phyloP scores from a whole-genome alignment of 2,113 vertebrate genomes.

The Myotis lucifugus region DNA sequence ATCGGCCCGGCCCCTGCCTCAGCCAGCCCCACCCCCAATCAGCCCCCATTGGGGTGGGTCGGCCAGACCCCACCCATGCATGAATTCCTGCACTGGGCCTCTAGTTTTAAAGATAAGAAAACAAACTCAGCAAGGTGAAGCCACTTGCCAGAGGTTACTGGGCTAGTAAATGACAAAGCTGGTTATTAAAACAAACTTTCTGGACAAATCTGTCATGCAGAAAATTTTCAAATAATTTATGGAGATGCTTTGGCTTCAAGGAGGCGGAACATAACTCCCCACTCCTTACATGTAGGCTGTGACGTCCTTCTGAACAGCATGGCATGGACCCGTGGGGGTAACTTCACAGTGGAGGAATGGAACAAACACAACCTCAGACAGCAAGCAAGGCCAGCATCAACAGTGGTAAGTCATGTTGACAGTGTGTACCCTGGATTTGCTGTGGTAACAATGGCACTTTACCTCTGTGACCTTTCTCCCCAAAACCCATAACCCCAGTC shows the following conservation, averaged over 20 bases:
- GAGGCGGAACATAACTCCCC: not conserved
- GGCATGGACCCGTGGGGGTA: not conserved
- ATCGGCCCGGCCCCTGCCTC: too few relatives aligned
- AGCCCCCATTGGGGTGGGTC: too few relatives aligned
- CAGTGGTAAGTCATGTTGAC: not conserved
- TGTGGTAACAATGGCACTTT: not conserved
- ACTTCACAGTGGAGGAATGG: not conserved
- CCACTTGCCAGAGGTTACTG: not conserved
- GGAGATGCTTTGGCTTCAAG: not conserved
- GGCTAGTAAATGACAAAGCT: not conserved
- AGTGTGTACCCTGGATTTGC: not conserved
- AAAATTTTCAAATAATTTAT: slow-evolving; percentile 20
- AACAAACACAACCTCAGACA: not conserved
- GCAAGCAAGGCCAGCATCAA: not conserved
- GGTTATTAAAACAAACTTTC: slow-evolving; percentile 28
- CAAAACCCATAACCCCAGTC: not conserved
- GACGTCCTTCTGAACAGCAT: not conserved
- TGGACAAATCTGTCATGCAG: not conserved
- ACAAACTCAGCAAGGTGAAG: not conserved
- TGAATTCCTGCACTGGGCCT: too few relatives aligned
- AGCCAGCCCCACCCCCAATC: too few relatives aligned
- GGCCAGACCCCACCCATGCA: too few relatives aligned
- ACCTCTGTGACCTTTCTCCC: not conserved
- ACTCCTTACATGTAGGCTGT: not conserved
- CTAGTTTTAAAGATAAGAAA: slow-evolving; percentile 43